A percentile compares a stretch with the other conserved stretches of the same genome.
phyloP scores from a whole-genome alignment of 1,140 invertebrate species.

The Episyrphus balteatus region DNA sequence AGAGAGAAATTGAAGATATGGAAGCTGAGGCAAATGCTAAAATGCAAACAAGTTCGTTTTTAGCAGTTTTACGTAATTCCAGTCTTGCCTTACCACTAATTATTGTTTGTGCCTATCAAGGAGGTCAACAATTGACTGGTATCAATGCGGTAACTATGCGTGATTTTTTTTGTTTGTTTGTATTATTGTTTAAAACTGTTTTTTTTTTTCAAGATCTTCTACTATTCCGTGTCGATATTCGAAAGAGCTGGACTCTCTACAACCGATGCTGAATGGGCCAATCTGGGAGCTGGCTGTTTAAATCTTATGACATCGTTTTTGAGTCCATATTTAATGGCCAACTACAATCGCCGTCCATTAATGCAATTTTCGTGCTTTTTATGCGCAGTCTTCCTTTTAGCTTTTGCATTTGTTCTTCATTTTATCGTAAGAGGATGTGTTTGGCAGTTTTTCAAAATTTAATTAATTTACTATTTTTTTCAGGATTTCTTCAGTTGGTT shows the following conservation, averaged over 20 bases:
- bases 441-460: constrained; percentile 14
- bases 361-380: constrained; percentile 42
- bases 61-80: constrained; percentile 14
- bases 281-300: constrained; percentile 49
- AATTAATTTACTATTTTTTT: constrained; percentile 16
- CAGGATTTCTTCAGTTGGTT: constrained; percentile 42
- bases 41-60: constrained; percentile 58
- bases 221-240: constrained; percentile 58
- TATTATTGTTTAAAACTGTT: no score
- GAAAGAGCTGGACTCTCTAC: constrained; percentile 42
- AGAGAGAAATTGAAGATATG: constrained; percentile 66
- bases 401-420: constrained; percentile 40
- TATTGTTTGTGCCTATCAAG: constrained; percentile 57
- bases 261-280: constrained; percentile 45
- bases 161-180: no score
- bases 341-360: constrained; percentile 41
- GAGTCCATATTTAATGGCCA: constrained; percentile 42
- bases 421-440: constrained; percentile 39
- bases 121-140: constrained; percentile 67
- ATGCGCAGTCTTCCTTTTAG: constrained; percentile 39
- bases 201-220: constrained; percentile 48
- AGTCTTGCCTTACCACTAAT: constrained; percentile 45
- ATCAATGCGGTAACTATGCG: constrained; percentile 60
- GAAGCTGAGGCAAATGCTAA: constrained; percentile 56
- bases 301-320: constrained; percentile 51